A percentile compares a stretch with the other conserved stretches of the same genome.
Conservation (phyloP, 1,140 invertebrate species). For the Probaryconus sp. region DNA sequence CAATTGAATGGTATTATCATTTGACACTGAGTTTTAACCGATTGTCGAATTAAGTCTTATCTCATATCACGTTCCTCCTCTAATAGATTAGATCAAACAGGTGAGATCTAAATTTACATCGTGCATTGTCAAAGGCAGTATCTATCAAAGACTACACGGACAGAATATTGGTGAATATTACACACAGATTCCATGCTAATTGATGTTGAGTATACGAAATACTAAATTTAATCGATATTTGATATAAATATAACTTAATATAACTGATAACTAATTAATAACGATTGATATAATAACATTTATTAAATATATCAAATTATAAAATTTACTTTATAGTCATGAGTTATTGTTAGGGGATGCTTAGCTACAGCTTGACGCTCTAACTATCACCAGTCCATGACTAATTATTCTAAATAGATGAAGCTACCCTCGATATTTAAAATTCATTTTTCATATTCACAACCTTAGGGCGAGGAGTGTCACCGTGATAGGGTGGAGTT, state of each 20-base stretch:
- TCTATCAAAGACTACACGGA: neutral
- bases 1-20: too few species aligned
- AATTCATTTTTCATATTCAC: slow-evolving; percentile 22
- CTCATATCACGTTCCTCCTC: neutral
- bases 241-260: too few species aligned
- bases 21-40: neutral
- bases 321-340: too few species aligned
- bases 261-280: too few species aligned
- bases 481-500: slow-evolving; percentile 4
- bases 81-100: neutral
- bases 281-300: too few species aligned
- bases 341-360: neutral
- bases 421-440: slow-evolving; percentile 31
- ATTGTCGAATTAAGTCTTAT: neutral
- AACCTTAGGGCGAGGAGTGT: neutral
- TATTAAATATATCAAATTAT: slow-evolving; percentile 7
- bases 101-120: neutral
- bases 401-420: slow-evolving; percentile 37
- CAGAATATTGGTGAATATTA: neutral
- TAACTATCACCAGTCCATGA: slow-evolving; percentile 27
- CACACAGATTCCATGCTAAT: too few species aligned
- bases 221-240: too few species aligned
- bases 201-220: too few species aligned
- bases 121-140: neutral
- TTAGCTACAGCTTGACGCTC: slow-evolving; percentile 14